Evolutionary conservation across 2,797 vertebrate genomes (phyloP).

Genomic region (Neosilurus hyrtlii): DNA sequence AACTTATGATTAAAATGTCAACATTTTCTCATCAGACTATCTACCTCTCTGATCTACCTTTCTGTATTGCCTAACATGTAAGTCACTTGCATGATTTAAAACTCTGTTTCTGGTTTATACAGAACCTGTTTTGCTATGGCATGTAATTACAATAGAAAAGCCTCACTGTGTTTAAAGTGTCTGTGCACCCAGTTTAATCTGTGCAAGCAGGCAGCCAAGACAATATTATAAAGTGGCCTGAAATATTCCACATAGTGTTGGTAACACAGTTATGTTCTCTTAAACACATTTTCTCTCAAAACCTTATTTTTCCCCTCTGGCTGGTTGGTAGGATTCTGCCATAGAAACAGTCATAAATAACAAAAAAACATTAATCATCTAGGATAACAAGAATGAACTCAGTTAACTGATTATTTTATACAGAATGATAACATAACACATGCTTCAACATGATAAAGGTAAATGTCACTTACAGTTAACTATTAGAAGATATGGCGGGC

Average conservation of each 20-base stretch:
- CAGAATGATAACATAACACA: background rate
- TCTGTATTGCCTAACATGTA: background rate
- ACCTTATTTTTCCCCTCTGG: background rate
- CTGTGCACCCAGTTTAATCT: background rate
- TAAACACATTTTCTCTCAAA: too few species aligned
- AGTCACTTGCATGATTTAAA: background rate
- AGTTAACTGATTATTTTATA: background rate
- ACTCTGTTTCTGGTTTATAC: background rate
- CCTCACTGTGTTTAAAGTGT: background rate
- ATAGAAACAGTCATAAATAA: too few species aligned
- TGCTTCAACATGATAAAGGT: background rate
- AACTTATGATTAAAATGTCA: too few species aligned
- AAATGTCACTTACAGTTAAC: constrained; percentile 67
- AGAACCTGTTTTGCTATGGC: background rate
- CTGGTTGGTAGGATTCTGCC: background rate
- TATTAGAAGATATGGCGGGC: constrained; percentile 48
- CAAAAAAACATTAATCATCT: background rate
- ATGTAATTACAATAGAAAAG: background rate
- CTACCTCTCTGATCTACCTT: too few species aligned
- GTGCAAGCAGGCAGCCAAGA: background rate
- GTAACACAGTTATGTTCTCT: background rate
- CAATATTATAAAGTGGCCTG: background rate
- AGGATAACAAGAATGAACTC: background rate
- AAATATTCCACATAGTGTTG: background rate
- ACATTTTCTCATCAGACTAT: too few species aligned